Evolutionary conservation across 2,797 vertebrate genomes (phyloP).

Genomic region (Ara ararauna): DNA sequence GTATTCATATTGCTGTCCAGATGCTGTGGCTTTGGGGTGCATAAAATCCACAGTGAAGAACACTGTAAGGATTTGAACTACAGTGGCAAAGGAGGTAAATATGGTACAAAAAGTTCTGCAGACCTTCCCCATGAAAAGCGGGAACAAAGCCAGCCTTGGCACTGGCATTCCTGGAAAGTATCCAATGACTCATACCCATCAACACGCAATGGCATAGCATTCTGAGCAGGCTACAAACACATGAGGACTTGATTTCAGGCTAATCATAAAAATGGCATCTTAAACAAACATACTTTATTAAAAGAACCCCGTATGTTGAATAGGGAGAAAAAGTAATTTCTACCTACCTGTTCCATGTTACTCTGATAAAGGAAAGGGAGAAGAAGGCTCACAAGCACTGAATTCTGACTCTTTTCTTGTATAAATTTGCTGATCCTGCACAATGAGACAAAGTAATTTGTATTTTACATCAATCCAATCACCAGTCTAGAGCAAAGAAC

Average conservation of each 20-base stretch:
- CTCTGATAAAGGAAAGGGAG: conserved; percentile 90
- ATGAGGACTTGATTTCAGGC: not conserved
- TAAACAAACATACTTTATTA: not conserved
- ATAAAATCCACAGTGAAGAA: not conserved
- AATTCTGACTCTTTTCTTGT: conserved; percentile 90
- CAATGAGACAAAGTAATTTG: conserved; percentile 4
- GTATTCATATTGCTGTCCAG: not conserved
- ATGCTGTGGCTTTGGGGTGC: not conserved
- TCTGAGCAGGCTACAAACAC: not conserved
- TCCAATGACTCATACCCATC: not conserved
- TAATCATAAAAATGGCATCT: not conserved
- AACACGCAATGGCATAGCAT: rapidly evolving
- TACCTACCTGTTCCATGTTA: conserved; percentile 83
- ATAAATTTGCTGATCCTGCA: conserved; percentile 92
- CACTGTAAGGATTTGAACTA: not conserved
- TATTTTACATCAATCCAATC: not conserved
- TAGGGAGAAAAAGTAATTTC: not conserved
- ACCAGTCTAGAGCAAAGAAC: not conserved
- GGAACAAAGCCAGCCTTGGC: not conserved
- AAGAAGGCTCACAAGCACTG: conserved; percentile 88
- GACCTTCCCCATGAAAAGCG: not conserved
- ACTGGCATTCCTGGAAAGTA: not conserved
- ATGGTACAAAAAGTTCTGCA: not conserved
- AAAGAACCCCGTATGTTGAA: not conserved
- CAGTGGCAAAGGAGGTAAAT: not conserved